A percentile compares a stretch with the other conserved stretches of the same genome.
phyloP scores from a whole-genome alignment of 37 sponge, comb jelly and placozoan species.

The Halisarca cf. caerulea region DNA sequence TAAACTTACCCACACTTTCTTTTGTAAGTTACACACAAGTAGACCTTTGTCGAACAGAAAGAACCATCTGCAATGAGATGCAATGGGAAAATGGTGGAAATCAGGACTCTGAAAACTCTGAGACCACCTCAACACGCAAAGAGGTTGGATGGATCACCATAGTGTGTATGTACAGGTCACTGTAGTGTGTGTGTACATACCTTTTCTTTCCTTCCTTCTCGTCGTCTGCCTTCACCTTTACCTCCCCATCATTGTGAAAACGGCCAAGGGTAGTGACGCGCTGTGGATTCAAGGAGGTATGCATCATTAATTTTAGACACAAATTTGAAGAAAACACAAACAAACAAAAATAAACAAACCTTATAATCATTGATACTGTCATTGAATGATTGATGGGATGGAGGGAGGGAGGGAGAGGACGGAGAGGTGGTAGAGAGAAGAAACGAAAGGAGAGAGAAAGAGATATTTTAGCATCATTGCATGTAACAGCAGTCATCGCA shows the following conservation, averaged over 20 bases:
- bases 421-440: neutral
- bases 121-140: too few species aligned
- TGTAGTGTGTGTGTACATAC: neutral
- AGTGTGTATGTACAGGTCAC: too few species aligned
- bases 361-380: conserved; percentile 45
- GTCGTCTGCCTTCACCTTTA: conserved; percentile 55
- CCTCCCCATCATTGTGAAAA: conserved; percentile 78
- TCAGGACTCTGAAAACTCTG: neutral
- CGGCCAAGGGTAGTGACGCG: conserved; percentile 54
- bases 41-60: conserved; percentile 35
- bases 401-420: neutral
- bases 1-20: neutral
- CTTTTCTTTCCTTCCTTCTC: conserved; percentile 11
- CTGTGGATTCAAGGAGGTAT: neutral
- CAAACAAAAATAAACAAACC: conserved; percentile 12
- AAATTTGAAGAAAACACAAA: neutral
- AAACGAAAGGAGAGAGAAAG: too few species aligned
- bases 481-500: too few species aligned
- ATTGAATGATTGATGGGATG: neutral
- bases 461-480: neutral
- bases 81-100: neutral
- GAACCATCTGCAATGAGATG: neutral
- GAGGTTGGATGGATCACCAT: too few species aligned
- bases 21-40: neutral
- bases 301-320: neutral